Evolutionary conservation across 2,888 invertebrate species (phyloP).

Genomic region (Amitus sp.): DNA sequence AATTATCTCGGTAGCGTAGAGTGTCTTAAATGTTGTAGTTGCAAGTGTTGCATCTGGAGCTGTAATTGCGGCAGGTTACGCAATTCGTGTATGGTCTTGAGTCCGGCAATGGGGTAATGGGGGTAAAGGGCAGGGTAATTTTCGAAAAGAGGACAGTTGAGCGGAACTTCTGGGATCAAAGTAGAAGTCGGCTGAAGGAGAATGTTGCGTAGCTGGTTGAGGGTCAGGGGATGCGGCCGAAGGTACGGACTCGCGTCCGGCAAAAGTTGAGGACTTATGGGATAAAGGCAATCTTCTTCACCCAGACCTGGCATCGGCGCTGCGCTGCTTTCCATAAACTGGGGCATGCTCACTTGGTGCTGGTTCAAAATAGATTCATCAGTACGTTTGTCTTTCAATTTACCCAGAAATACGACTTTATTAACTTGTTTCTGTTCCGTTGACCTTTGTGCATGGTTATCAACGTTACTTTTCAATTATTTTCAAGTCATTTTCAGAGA

Average conservation of each 20-base stretch:
- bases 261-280: conserved; percentile 59
- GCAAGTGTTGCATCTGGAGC: conserved; percentile 49
- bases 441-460: no score
- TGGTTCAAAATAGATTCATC: conserved; percentile 46
- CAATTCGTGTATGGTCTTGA: conserved; percentile 31
- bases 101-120: conserved; percentile 24
- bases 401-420: no score
- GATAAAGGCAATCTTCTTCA: conserved; percentile 62
- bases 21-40: conserved; percentile 55
- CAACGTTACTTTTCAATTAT: no score
- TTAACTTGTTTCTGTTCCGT: no score
- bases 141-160: conserved; percentile 24
- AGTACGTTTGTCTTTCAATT: no score
- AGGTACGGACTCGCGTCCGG: conserved; percentile 58
- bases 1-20: conserved; percentile 60
- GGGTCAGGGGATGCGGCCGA: conserved; percentile 59
- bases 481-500: no score
- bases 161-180: conserved; percentile 16
- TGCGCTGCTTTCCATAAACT: conserved; percentile 55
- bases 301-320: conserved; percentile 52
- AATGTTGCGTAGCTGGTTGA: conserved; percentile 54
- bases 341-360: conserved; percentile 63
- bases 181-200: no score
- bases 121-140: conserved; percentile 17
- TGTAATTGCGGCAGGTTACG: conserved; percentile 38